Base-by-base conservation (phyloP, 1,140 invertebrate species). In the Steinernema feltiae region DNA sequence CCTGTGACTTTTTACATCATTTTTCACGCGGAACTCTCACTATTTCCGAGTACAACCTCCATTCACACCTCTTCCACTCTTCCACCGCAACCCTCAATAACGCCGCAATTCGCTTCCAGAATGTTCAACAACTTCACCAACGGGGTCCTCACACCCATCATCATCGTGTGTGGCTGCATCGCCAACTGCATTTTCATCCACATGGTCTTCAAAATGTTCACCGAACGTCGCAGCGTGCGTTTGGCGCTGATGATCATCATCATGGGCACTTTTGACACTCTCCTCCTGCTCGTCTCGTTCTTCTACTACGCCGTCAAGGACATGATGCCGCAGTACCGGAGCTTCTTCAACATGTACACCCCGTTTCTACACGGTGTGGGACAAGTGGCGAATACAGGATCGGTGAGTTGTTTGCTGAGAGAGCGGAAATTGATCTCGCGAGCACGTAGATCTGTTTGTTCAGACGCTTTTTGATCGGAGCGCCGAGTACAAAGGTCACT, bases 291-390 rank as follows among this genome's bases (percentile, higher is more conserved):
- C 12, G 3, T 27, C 12, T 12, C 53, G 15, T 63, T 63, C 24
- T 63, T 63, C 53, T 63, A 63, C 53, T 63, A 63, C 24, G 53
- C 53, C 12, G 24, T 63, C 12, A 63, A 63, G 53, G 53, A 63
- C 53, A 63, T 63, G 12, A 3, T 63, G 12, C 53, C 53, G 15
- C 3, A 27, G 12, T 27, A 63, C 53, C 12, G 53, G 53, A 63
- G 53, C 53, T n/a, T 3, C 15, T 63, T 63, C 24, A 63, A 63
- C 24, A 3, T 63, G 15, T 27, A 15, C 53, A 63, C 53, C 3
- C 53, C 53, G 53, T 63, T 17, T 21, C 53, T 63, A 21, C 53
- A 63, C 53, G 53, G 53, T 3, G 24, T 63, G 7, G 53, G 53
- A 15, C 53, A 63, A 27, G 53, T 63, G 12, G 53, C 53, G 24